Conservation (phyloP, 2,888 invertebrate genomes). For the Apamea sordens region DNA sequence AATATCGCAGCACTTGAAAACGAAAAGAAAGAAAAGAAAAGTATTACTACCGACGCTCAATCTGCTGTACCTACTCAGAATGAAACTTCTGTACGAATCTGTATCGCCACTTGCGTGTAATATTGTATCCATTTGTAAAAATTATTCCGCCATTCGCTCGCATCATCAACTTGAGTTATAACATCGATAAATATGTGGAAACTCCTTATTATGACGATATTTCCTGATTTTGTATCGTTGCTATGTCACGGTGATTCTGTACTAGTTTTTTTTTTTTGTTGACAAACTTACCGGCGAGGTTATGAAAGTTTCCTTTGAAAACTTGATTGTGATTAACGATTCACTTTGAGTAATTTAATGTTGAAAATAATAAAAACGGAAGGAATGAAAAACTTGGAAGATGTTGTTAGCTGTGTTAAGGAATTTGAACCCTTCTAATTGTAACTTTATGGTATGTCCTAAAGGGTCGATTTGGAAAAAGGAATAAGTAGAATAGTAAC, state of each 20-base stretch:
- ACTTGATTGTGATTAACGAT: conserved; percentile 23
- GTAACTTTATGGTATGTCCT: no score
- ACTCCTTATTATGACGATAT: conserved; percentile 39
- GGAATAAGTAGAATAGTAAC: not conserved
- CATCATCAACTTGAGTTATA: conserved; percentile 62
- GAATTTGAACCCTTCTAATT: not conserved
- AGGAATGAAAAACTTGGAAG: not conserved
- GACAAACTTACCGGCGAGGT: not conserved
- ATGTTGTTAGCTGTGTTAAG: not conserved
- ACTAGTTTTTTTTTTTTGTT: conserved; percentile 20
- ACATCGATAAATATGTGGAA: conserved; percentile 59
- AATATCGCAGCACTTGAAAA: no score
- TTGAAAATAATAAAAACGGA: not conserved
- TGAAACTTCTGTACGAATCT: conserved; percentile 26
- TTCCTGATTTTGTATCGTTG: conserved; percentile 50
- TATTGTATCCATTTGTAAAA: conserved; percentile 62
- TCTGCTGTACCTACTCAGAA: not conserved
- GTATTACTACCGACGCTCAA: not conserved
- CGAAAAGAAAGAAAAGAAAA: no score
- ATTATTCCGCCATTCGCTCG: conserved; percentile 60
- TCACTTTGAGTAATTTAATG: not conserved
- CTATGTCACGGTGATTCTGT: conserved; percentile 10
- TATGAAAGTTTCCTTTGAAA: conserved; percentile 8
- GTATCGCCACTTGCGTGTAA: conserved; percentile 22
- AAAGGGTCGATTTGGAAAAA: not conserved